These are phyloP conservation scores for Poliocrania exsul DNA, from an alignment of 2,797 vertebrate species.

Conservation along the genomic window DNA sequence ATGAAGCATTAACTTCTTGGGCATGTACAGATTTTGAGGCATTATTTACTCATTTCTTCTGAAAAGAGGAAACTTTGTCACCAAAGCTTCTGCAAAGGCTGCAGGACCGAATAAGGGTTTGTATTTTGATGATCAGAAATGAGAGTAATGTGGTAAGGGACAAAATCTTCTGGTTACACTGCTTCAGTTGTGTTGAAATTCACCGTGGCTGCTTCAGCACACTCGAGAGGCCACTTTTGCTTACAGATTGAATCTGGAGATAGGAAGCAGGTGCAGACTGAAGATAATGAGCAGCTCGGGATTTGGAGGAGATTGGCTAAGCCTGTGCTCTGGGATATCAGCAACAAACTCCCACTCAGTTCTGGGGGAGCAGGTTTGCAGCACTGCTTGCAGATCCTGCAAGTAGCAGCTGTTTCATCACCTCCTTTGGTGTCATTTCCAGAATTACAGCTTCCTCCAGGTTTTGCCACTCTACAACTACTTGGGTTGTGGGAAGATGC, in stretches of 20 bases:
- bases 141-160: neutral
- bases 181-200: neutral
- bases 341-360: slow-evolving; percentile 41
- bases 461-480: neutral
- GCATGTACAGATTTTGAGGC: neutral
- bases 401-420: slow-evolving; percentile 51
- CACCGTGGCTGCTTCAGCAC: neutral
- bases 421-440: slow-evolving; percentile 8
- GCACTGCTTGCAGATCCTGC: neutral
- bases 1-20: neutral
- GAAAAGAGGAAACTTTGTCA: neutral
- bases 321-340: neutral
- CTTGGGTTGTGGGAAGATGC: neutral
- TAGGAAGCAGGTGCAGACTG: slow-evolving; percentile 45
- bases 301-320: neutral
- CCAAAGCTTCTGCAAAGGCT: neutral
- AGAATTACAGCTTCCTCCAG: slow-evolving; percentile 42
- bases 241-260: slow-evolving; percentile 26
- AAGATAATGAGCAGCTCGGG: slow-evolving; percentile 26
- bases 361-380: slow-evolving; percentile 1
- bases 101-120: neutral
- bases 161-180: neutral
- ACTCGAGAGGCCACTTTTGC: neutral
- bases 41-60: neutral
- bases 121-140: neutral